Conservation (phyloP, 2,888 invertebrate genomes). For the Crocallis elinguaria region DNA sequence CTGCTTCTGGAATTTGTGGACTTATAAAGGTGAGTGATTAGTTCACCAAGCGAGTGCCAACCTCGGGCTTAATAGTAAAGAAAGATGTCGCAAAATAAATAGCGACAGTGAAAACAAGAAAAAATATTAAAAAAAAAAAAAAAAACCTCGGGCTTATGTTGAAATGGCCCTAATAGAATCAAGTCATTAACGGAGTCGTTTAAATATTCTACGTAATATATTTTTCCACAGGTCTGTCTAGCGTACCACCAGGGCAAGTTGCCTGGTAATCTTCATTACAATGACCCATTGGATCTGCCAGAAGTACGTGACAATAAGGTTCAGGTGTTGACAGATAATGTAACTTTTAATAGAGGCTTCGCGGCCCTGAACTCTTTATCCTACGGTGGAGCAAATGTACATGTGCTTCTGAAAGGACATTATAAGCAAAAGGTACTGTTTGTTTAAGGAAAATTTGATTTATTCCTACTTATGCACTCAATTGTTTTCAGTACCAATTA, state of each 20-base stretch:
- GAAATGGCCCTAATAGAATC: no score
- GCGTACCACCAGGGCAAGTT: constrained; percentile 51
- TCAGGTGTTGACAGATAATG: constrained; percentile 46
- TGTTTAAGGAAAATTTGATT: no score
- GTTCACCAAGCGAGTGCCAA: no score
- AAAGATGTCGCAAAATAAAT: neutral
- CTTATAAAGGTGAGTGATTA: constrained; percentile 73
- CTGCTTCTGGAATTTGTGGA: constrained; percentile 68
- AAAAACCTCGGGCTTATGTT: constrained; percentile 9
- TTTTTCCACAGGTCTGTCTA: constrained; percentile 45
- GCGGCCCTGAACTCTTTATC: constrained; percentile 52
- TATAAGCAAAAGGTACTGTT: constrained; percentile 52
- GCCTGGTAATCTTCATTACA: constrained; percentile 54
- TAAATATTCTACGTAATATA: neutral
- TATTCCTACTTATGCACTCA: no score
- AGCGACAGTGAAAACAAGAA: neutral
- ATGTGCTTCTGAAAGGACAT: constrained; percentile 53
- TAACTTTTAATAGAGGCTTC: constrained; percentile 45
- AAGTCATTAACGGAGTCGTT: no score
- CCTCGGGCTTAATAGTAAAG: neutral
- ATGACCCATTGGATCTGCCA: constrained; percentile 44
- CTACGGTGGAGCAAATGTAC: constrained; percentile 47
- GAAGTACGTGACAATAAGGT: constrained; percentile 44
- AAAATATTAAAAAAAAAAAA: no score
- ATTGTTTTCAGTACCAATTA: no score